Evolutionary conservation across 2,888 invertebrate genomes (phyloP).

Genomic region (Cartodere bifasciata): DNA sequence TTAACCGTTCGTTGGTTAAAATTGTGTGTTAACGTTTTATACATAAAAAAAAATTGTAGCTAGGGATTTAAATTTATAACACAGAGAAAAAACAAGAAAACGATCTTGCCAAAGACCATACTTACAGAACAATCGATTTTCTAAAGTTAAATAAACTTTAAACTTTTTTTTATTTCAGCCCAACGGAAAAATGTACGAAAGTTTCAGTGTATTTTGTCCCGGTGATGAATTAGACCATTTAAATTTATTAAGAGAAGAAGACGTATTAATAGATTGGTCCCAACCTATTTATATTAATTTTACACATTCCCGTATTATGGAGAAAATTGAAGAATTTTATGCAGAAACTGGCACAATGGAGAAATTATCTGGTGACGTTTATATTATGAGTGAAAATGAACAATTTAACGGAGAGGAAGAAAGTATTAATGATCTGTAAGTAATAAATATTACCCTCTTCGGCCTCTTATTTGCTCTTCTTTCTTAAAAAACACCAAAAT

Average conservation of each 20-base stretch:
- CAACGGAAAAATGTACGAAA: conserved; percentile 67
- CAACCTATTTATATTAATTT: conserved; percentile 77
- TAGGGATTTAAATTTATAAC: no score
- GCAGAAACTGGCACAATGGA: conserved; percentile 48
- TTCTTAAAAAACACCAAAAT: conserved; percentile 1
- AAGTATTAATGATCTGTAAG: conserved; percentile 49
- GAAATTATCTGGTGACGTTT: conserved; percentile 69
- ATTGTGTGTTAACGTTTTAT: no score
- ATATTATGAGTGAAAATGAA: conserved; percentile 55
- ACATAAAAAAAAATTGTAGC: no score
- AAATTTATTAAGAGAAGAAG: conserved; percentile 60
- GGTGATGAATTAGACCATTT: conserved; percentile 60
- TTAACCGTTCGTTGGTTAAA: no score
- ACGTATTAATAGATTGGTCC: conserved; percentile 65
- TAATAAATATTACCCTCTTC: conserved; percentile 10
- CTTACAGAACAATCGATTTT: no score
- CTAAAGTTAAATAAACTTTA: no score
- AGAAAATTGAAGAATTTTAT: conserved; percentile 64
- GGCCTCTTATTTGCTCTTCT: not conserved
- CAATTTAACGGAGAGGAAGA: conserved; percentile 36
- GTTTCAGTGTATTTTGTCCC: conserved; percentile 77
- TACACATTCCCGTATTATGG: conserved; percentile 69
- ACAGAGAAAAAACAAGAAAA: no score
- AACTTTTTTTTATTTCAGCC: conserved; percentile 44
- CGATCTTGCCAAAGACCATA: no score